Evolutionary conservation across 2,113 vertebrate species (phyloP).

Genomic region (Myanophis thanlyinensis): DNA sequence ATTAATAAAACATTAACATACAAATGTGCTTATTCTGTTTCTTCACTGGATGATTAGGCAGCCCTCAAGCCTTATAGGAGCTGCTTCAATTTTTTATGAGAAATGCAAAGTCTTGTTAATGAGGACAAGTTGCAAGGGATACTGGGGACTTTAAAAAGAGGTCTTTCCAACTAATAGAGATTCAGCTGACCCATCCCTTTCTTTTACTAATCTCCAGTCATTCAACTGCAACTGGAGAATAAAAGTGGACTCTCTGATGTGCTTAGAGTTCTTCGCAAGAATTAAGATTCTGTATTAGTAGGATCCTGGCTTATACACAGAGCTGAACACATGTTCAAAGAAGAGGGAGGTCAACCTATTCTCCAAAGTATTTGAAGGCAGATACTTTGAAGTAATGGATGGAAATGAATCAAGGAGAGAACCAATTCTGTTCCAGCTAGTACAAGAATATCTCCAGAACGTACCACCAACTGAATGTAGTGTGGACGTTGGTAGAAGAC

Average conservation of each 20-base stretch:
- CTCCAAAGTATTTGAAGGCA: no score
- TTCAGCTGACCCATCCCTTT: neutral
- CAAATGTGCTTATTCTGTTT: neutral
- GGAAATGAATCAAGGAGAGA: no score
- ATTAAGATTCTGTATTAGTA: neutral
- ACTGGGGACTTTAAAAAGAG: neutral
- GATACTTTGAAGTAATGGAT: no score
- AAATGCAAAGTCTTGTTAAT: neutral
- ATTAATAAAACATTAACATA: neutral
- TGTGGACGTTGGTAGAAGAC: neutral
- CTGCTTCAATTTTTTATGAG: neutral
- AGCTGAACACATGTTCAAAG: neutral
- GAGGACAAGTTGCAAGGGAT: neutral
- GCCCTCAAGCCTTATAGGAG: neutral
- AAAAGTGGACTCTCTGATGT: neutral
- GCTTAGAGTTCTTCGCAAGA: neutral
- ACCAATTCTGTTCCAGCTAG: neutral
- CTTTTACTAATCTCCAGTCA: neutral
- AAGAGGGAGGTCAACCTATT: no score
- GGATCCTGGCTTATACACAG: neutral
- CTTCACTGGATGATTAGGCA: neutral
- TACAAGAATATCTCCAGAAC: neutral
- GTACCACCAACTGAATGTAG: neutral
- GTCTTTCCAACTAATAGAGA: neutral
- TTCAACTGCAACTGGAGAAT: neutral